These are phyloP conservation scores for Notamacropus eugenii DNA, from an alignment of 2,797 vertebrate genomes.

Conservation along the genomic window DNA sequence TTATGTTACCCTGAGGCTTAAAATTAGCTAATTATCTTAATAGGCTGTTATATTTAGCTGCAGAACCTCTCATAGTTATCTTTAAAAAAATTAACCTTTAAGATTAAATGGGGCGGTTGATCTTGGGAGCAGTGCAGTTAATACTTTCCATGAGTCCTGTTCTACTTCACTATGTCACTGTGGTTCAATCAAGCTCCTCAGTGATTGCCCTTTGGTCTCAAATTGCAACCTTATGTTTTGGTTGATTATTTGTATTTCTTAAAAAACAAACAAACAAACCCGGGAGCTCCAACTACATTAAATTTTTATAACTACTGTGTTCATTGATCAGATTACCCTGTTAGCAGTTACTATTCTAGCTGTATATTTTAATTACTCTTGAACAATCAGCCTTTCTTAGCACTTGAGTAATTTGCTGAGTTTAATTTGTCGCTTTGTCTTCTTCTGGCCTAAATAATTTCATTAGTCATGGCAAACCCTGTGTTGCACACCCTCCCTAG, in stretches of 20 bases:
- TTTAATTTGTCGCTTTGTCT: conserved; percentile 80
- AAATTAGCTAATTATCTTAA: neutral
- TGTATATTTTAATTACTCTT: conserved; percentile 80
- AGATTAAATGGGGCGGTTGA: conserved; percentile 61
- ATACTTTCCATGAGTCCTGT: conserved; percentile 25
- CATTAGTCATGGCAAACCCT: conserved; percentile 69
- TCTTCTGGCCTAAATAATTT: conserved; percentile 79
- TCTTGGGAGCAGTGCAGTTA: conserved; percentile 19
- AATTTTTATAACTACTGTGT: conserved; percentile 76
- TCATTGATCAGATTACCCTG: conserved; percentile 75
- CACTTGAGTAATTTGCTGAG: conserved; percentile 76
- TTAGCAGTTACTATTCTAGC: conserved; percentile 68
- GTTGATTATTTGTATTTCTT: conserved; percentile 74
- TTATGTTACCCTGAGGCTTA: neutral
- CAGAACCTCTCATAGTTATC: neutral
- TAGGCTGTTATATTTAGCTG: neutral
- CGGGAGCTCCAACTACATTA: conserved; percentile 71
- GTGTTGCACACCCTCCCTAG: conserved; percentile 54
- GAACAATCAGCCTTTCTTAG: conserved; percentile 77
- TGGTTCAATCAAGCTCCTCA: conserved; percentile 53
- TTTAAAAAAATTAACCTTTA: conserved; percentile 65
- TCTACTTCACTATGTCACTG: conserved; percentile 34
- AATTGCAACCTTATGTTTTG: conserved; percentile 64
- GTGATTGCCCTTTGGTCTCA: conserved; percentile 57
- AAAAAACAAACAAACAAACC: conserved; percentile 46